Conservation (phyloP, 2,888 invertebrate genomes). For the Caenorhabditis sp. region DNA sequence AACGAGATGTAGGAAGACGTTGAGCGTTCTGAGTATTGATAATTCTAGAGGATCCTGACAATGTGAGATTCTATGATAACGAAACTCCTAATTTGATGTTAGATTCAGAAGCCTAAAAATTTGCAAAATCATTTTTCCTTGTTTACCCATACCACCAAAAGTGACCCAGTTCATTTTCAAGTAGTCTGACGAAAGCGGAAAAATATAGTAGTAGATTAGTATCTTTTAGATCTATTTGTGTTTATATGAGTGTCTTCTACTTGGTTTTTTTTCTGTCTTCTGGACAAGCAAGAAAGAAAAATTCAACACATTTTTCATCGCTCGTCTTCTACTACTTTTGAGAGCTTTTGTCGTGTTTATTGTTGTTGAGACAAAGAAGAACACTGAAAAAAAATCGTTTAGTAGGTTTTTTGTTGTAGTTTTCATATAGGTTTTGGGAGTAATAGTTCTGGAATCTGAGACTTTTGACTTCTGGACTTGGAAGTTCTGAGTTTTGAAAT, state of each 20-base stretch:
- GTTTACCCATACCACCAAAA: background rate
- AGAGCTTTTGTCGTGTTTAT: conserved; percentile 5
- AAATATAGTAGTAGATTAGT: background rate
- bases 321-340: background rate
- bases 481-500: too few relatives aligned
- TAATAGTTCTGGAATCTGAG: too few relatives aligned
- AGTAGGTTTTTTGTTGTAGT: background rate
- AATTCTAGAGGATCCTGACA: too few relatives aligned
- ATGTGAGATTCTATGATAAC: too few relatives aligned
- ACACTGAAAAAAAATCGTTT: background rate
- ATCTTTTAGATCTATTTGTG: background rate
- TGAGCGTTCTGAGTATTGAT: too few relatives aligned
- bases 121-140: background rate
- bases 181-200: background rate
- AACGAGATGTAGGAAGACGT: too few relatives aligned
- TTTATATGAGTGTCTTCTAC: background rate
- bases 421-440: too few relatives aligned
- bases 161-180: conserved; percentile 5
- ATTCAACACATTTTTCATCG: background rate
- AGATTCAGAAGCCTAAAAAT: too few relatives aligned
- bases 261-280: too few relatives aligned
- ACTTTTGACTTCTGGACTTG: too few relatives aligned
- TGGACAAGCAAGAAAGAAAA: background rate
- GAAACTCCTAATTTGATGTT: too few relatives aligned
- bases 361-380: background rate